Percentiles rank a stretch among this genome's conserved stretches.
phyloP scores from a whole-genome alignment of 2,888 invertebrate genomes.

The Cephus spinipes region DNA sequence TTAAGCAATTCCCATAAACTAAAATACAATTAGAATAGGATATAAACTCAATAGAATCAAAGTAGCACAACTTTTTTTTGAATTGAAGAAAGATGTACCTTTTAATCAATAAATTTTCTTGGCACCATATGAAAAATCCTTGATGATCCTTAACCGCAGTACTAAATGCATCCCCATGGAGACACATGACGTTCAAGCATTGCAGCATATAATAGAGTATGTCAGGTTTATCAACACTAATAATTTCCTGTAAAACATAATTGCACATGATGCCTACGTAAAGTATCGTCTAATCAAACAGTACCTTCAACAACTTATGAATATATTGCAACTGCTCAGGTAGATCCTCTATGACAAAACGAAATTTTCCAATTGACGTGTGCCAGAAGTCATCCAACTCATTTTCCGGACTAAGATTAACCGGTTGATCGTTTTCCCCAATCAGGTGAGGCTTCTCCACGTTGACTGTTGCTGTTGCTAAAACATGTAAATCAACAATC shows the following conservation, averaged over 20 bases:
- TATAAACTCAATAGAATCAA: not conserved
- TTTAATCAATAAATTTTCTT: conserved; percentile 93
- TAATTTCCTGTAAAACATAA: conserved; percentile 74
- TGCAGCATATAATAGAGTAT: conserved; percentile 93
- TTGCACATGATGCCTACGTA: not conserved
- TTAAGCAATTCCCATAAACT: conserved; percentile 95
- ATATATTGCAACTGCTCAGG: conserved; percentile 95
- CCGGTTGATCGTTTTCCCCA: conserved; percentile 80
- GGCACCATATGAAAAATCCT: conserved; percentile 95
- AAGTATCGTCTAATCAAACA: not conserved
- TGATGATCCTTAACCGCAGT: conserved; percentile 89
- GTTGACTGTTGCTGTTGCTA: conserved; percentile 77
- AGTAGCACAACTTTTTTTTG: not conserved
- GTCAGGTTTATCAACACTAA: conserved; percentile 88
- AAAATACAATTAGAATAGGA: conserved; percentile 14
- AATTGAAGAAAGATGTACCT: conserved; percentile 72
- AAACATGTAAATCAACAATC: conserved; percentile 29
- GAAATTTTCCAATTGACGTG: conserved; percentile 92
- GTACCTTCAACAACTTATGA: conserved; percentile 86
- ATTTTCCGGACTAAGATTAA: conserved; percentile 78
- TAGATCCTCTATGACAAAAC: conserved; percentile 88
- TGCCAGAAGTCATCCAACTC: conserved; percentile 91
- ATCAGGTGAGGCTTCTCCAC: conserved; percentile 82
- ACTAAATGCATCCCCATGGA: conserved; percentile 93
- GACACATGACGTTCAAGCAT: conserved; percentile 88